These are phyloP conservation scores for Phrynocephalus versicolor DNA, from an alignment of 2,113 vertebrate species.

Conservation along the genomic window DNA sequence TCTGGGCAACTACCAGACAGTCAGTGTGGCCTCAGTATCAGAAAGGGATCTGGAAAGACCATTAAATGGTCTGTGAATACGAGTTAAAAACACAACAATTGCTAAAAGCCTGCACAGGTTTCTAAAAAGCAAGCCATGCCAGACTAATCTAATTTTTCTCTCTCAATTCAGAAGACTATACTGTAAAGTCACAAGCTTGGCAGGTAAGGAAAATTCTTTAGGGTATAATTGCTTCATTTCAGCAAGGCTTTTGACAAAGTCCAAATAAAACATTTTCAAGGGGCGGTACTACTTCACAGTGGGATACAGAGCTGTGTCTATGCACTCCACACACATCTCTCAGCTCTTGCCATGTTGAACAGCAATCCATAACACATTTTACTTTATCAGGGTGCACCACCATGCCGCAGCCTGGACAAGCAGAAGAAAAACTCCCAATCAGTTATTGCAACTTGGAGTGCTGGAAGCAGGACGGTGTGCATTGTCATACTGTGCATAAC, in stretches of 20 bases:
- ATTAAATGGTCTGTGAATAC: too few relatives aligned
- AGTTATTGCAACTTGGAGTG: background rate
- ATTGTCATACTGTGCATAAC: background rate
- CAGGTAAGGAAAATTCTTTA: background rate
- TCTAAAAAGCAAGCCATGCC: too few relatives aligned
- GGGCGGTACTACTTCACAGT: background rate
- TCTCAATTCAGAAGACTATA: too few relatives aligned
- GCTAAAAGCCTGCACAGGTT: too few relatives aligned
- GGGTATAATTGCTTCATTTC: conserved; percentile 27
- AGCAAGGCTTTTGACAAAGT: conserved; percentile 50
- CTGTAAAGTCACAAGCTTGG: rapidly evolving
- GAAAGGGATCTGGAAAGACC: too few relatives aligned
- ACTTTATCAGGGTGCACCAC: background rate
- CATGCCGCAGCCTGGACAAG: background rate
- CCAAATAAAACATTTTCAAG: too few relatives aligned
- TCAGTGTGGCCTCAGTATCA: too few relatives aligned
- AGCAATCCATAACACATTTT: background rate
- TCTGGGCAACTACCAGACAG: too few relatives aligned
- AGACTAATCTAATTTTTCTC: too few relatives aligned
- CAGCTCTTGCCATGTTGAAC: background rate
- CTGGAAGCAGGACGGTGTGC: background rate
- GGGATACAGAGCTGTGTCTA: too few relatives aligned
- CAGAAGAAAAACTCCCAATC: background rate
- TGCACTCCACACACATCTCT: too few relatives aligned
- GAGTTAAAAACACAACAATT: too few relatives aligned